Base-by-base conservation (phyloP, 2,888 invertebrate species). In the Brachynemurus nebulosus region DNA sequence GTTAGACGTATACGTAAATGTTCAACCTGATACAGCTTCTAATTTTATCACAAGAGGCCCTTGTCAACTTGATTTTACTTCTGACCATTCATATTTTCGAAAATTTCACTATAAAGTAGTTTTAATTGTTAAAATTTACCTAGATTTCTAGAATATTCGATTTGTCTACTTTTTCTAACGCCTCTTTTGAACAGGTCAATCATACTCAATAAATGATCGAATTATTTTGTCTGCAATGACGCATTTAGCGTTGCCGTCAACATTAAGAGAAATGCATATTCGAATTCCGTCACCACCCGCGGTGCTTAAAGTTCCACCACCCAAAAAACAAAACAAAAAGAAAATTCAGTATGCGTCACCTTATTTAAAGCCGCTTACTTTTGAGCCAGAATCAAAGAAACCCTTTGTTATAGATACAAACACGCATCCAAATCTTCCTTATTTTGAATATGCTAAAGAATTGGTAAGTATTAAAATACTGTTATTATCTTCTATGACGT, bases 231-330 rank as follows among this genome's bases (percentile, higher is more conserved):
- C 64, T 4, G 55, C 59, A 1, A 60, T 65, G 1, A 60, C 57
- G 6, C 64, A 65, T 52, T 51, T 65, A 25, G 57, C 59, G 6
- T 58, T 66, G 47, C 54, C 50, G 30, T 50, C 54, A n/a, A 63
- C 63, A 2, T 48, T 65, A 12, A 54, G 55, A 36, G 65, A 66
- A 48, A 47, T 65, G 36, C 64, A 66, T 46, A 51, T 64, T 16
- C 54, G 66, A 44, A 61, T 63, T 42, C 66, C 66, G 4, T 65
- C 65, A 9, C 66, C 66, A 2, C 56, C 56, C 7, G 36, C 25
- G 17, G 30, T 20, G 21, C 18, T 14, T 9, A 39, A 36, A 36
- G 16, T 14, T 42, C 25, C 38, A 12, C 12, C 33, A 25, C 16
- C 18, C 4, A 40, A 40, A 39, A 39, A 39, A 6, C 19, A 19